Evolutionary conservation across 2,888 invertebrate species (phyloP).

Genomic region (Trachelus iudaicus): DNA sequence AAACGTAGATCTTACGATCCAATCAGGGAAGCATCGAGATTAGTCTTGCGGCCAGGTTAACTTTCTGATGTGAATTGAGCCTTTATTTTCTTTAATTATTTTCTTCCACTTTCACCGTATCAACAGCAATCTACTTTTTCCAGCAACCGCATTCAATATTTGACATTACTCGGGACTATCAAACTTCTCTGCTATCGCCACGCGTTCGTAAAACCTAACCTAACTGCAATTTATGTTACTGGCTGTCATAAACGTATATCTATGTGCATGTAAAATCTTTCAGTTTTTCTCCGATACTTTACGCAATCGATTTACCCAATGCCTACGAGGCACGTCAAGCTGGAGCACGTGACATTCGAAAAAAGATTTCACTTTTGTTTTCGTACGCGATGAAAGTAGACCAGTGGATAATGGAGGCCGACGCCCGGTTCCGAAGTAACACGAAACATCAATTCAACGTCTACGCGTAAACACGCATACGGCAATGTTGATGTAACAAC

Average conservation of each 20-base stretch:
- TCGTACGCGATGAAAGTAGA: constrained; percentile 12
- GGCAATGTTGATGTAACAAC: background rate
- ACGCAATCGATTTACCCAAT: background rate
- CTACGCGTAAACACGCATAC: background rate
- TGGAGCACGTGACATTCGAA: constrained; percentile 4
- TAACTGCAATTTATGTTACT: background rate
- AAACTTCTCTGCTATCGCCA: background rate
- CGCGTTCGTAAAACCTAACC: too few relatives aligned
- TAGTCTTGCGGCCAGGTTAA: background rate
- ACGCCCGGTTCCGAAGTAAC: constrained; percentile 15
- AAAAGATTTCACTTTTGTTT: constrained; percentile 21
- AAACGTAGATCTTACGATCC: background rate
- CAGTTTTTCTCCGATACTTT: background rate
- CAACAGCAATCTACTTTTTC: constrained; percentile 14
- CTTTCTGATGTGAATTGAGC: background rate
- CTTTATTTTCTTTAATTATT: constrained; percentile 19
- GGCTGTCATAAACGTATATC: background rate
- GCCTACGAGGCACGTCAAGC: background rate
- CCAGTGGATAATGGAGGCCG: constrained; percentile 16
- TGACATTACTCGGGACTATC: background rate
- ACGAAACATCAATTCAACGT: constrained; percentile 3
- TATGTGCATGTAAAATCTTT: background rate
- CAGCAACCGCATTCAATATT: background rate
- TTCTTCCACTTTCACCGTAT: constrained; percentile 22
- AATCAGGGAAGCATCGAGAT: background rate